A percentile compares a stretch with the other conserved stretches of the same genome.
Conservation (phyloP, 2,113 vertebrate species). For the Ciconia stormi region DNA sequence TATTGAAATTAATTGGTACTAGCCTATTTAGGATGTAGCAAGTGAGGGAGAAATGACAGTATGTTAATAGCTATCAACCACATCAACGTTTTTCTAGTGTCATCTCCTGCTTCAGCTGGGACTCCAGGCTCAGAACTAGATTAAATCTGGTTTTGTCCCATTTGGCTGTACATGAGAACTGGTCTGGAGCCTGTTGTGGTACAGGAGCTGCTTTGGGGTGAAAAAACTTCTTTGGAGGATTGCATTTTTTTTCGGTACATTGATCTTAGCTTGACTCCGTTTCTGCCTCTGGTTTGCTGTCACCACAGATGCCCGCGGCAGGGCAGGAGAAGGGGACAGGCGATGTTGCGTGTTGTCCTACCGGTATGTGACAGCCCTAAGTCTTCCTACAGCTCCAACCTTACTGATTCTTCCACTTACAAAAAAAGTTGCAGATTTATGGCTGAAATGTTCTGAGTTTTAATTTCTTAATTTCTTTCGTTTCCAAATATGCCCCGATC, state of each 20-base stretch:
- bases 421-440: background rate
- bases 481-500: background rate
- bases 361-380: background rate
- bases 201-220: background rate
- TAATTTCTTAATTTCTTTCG: background rate
- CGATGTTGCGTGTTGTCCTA: background rate
- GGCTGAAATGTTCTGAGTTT: background rate
- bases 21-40: background rate
- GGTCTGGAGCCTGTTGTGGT: background rate
- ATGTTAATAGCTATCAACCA: background rate
- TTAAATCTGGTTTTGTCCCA: background rate
- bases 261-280: background rate
- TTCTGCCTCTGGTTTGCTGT: background rate
- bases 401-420: background rate
- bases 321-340: background rate
- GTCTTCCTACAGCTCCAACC: background rate
- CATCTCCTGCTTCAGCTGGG: background rate
- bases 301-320: background rate
- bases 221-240: background rate
- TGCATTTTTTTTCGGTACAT: background rate
- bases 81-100: background rate
- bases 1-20: background rate
- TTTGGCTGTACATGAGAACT: background rate
- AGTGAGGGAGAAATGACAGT: background rate
- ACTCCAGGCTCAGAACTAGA: background rate